Percentiles rank a stretch among this genome's conserved stretches.
Conservation (phyloP, 2,113 vertebrate species). For the Gallinago media region DNA sequence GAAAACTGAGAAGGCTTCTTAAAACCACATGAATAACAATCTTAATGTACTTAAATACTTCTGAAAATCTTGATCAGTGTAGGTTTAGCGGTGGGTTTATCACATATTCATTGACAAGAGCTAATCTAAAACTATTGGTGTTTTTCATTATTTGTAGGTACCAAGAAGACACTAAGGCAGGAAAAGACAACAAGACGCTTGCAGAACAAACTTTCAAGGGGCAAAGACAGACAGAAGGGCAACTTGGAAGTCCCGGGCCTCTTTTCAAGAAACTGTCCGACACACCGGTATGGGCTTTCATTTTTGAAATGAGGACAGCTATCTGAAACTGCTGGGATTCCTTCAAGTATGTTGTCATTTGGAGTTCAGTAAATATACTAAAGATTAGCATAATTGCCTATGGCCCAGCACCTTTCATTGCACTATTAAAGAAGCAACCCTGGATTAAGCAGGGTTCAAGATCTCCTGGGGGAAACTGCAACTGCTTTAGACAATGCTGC, state of each 20-base stretch:
- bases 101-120: background rate
- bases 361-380: background rate
- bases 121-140: background rate
- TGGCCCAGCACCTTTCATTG: background rate
- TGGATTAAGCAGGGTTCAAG: background rate
- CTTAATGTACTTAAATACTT: background rate
- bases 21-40: background rate
- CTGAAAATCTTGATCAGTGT: background rate
- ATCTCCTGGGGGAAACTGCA: background rate
- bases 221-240: background rate
- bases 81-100: background rate
- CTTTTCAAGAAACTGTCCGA: background rate
- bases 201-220: background rate
- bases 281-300: background rate
- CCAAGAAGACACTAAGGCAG: background rate
- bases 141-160: background rate
- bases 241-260: background rate
- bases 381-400: background rate
- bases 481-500: background rate
- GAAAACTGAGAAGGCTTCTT: background rate
- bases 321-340: background rate
- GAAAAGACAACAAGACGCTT: background rate
- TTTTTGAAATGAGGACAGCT: background rate
- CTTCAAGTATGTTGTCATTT: background rate
- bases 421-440: background rate